Evolutionary conservation across 2,113 vertebrate genomes (phyloP), one percentile per base, ranked within the genome.

Genomic region (Pangasianodon gigas): DNA sequence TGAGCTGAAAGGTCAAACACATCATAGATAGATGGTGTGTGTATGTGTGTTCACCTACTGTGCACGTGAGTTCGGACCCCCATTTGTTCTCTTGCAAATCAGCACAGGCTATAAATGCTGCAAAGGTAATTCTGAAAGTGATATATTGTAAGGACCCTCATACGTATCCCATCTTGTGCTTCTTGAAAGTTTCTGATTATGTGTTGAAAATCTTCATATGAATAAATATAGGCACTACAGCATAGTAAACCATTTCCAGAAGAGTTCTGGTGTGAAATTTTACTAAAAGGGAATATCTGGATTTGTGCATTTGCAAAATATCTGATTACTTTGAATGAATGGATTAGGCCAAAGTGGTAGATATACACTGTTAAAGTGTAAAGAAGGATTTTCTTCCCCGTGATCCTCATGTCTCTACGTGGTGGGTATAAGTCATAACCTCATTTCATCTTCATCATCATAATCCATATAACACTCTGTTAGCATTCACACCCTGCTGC

Each of bases 381-480:
- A n/a, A 24, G 11, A 58, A 58, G 81, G 81, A 84, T 37, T 62
- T 60, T 13, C 62, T 44, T 62, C n/a, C 54, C 54, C 16, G 9
- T 69, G 62, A 67, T 86, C 14, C 29, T 71, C 0, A n/a, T 14
- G 48, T 71, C 46, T 32, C 16, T 37, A 69, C 7, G 13, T 74
- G 85, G 85, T 86, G 65, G 65, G 85, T 86, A 71, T 58, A 58
- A 77, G 24, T 56, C 60, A 51, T 75, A 24, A 44, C 69, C 54
- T 69, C 52, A 69, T 46, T 48, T 71, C 48, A 85, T 90, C 48
- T 74, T 89, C 93, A 92, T 94, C 93, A 89, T 93, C 85, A 88
- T 92, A n/a, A 89, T 88, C 83, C 83, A 91, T 94, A 94, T 93
- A 91, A 91, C 94, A 94, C 92, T 87, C 91, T 94, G 94, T 95